Conservation (phyloP, 2,797 vertebrate genomes). For the Cetoscarus ocellatus region DNA sequence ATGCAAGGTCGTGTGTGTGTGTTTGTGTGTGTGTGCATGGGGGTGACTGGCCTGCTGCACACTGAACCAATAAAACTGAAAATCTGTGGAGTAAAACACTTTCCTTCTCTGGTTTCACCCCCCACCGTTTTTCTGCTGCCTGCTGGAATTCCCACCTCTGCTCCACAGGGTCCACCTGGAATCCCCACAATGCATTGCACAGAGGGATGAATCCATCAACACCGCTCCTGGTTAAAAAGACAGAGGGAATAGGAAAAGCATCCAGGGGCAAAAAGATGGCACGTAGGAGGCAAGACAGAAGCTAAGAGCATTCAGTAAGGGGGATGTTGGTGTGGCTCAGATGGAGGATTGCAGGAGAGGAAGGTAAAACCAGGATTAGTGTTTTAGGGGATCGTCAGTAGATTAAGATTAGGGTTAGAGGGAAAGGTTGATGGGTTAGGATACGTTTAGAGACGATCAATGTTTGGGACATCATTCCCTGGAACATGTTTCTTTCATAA, state of each 20-base stretch:
- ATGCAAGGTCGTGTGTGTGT: constrained; percentile 4
- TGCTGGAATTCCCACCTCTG: constrained; percentile 86
- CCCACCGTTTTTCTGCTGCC: constrained; percentile 60
- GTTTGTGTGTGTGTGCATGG: background rate
- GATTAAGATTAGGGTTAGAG: too few species aligned
- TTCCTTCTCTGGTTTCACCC: constrained; percentile 84
- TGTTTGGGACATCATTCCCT: too few species aligned
- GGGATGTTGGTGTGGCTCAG: constrained; percentile 37
- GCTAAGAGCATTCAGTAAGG: constrained; percentile 2
- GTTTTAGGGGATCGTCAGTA: too few species aligned
- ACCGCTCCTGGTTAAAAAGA: constrained; percentile 28
- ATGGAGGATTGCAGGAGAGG: background rate
- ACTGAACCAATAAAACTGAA: constrained; percentile 88
- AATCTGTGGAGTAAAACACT: constrained; percentile 87
- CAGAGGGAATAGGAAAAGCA: background rate
- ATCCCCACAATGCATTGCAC: constrained; percentile 68
- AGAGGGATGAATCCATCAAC: constrained; percentile 15
- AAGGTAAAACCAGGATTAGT: too few species aligned
- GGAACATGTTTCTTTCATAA: too few species aligned
- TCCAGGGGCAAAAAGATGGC: constrained; percentile 8
- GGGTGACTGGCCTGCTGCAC: constrained; percentile 64
- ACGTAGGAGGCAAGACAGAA: constrained; percentile 27
- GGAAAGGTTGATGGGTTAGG: too few species aligned
- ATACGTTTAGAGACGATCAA: too few species aligned
- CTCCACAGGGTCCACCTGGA: constrained; percentile 78